These are phyloP conservation scores for Hemitrygon akajei DNA, from an alignment of 2,797 vertebrate genomes.

Conservation along the genomic window DNA sequence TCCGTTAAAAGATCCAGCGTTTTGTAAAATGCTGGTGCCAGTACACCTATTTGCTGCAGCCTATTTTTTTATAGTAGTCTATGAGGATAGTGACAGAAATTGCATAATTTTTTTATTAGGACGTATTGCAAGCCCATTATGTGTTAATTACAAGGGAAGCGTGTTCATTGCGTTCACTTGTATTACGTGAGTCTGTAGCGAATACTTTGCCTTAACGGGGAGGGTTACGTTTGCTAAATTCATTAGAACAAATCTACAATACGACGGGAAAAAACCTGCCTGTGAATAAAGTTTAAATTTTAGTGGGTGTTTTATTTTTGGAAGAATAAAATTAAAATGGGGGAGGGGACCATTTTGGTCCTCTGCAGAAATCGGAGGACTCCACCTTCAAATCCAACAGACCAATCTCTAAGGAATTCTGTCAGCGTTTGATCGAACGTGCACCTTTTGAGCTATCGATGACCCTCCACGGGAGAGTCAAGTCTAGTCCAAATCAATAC, in stretches of 20 bases:
- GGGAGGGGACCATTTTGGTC: not conserved
- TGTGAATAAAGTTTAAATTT: not conserved
- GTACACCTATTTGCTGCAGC: not conserved
- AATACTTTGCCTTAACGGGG: no score
- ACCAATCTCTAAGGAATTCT: not conserved
- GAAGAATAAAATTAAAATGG: not conserved
- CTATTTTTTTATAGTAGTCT: not conserved
- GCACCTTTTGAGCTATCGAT: not conserved
- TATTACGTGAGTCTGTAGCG: not conserved
- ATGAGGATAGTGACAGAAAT: not conserved
- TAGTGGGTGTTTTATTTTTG: not conserved
- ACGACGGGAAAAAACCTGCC: not conserved
- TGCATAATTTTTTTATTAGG: not conserved
- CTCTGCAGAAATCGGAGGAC: constrained; percentile 32
- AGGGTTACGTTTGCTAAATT: not conserved
- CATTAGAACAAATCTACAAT: not conserved
- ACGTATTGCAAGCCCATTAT: not conserved
- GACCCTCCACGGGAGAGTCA: not conserved
- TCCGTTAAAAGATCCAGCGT: not conserved
- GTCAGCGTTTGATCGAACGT: not conserved
- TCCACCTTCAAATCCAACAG: constrained; percentile 16
- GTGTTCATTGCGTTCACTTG: not conserved
- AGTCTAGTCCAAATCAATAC: not conserved
- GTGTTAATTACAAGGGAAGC: not conserved
- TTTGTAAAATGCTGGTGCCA: not conserved